Conservation (phyloP, 2,113 vertebrate genomes). For the Callorhinus ursinus region DNA sequence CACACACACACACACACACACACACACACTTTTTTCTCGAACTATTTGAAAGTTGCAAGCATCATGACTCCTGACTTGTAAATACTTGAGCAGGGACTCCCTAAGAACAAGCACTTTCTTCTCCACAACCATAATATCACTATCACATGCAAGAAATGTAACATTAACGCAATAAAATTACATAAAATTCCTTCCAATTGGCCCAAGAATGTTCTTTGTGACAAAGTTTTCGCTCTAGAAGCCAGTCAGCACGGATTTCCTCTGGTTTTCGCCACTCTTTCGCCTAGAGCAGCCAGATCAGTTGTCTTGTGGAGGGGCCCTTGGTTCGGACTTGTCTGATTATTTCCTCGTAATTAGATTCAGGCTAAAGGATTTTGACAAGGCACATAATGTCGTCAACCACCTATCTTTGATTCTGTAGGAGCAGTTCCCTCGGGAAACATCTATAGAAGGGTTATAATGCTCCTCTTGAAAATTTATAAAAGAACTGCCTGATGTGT, state of each 20-base stretch:
- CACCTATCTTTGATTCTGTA: not conserved
- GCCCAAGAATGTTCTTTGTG: not conserved
- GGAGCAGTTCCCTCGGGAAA: not conserved
- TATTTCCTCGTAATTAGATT: not conserved
- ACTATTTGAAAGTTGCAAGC: not conserved
- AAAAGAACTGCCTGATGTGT: not conserved
- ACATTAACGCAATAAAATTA: not conserved
- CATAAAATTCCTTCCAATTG: not conserved
- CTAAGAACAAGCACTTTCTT: not conserved
- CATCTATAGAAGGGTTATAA: accelerated
- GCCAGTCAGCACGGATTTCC: not conserved
- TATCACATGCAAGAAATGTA: not conserved
- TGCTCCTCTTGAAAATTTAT: not conserved
- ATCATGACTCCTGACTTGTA: not conserved
- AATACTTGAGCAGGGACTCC: not conserved
- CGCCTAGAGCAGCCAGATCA: too few relatives aligned
- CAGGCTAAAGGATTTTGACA: not conserved
- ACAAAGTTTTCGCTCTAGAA: not conserved
- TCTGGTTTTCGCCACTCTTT: not conserved
- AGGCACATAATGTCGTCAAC: too few relatives aligned
- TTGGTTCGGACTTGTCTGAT: not conserved
- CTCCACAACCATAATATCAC: not conserved
- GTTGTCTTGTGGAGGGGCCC: not conserved
- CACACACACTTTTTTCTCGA: not conserved
- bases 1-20: too few relatives aligned